These are phyloP conservation scores for Oxygymnocypris stewartii DNA, from an alignment of 2,113 vertebrate species.

Conservation along the genomic window DNA sequence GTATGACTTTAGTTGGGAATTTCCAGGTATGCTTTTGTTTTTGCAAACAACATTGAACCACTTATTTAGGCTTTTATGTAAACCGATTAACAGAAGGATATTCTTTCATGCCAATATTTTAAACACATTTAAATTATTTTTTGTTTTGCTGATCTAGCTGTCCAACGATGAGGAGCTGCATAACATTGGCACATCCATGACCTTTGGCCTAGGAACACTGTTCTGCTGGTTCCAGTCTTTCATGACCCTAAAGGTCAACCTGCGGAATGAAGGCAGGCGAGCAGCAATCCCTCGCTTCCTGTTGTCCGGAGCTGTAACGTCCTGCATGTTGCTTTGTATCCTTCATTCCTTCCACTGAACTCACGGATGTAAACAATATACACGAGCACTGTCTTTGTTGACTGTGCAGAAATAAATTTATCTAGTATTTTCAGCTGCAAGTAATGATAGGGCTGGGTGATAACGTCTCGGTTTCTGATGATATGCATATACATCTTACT, in stretches of 20 bases:
- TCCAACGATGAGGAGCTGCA: slow-evolving; percentile 78
- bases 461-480: not conserved
- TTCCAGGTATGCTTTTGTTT: slow-evolving; percentile 80
- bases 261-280: slow-evolving; percentile 82
- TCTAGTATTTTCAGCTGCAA: not conserved
- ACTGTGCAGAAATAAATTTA: not conserved
- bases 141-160: slow-evolving; percentile 69
- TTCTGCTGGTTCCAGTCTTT: slow-evolving; percentile 91
- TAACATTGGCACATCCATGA: slow-evolving; percentile 80
- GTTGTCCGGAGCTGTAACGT: slow-evolving; percentile 81
- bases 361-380: not conserved
- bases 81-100: not conserved
- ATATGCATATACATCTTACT: not conserved
- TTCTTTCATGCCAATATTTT: not conserved
- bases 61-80: not conserved
- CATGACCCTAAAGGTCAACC: slow-evolving; percentile 84
- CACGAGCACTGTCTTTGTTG: not conserved
- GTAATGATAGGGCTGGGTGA: not conserved
- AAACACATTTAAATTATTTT: not conserved
- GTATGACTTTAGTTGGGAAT: slow-evolving; percentile 92
- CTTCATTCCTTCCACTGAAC: slow-evolving; percentile 65
- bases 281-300: slow-evolving; percentile 78
- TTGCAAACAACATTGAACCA: not conserved
- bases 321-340: slow-evolving; percentile 88
- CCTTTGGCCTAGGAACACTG: slow-evolving; percentile 85